These are phyloP conservation scores for Drosophila melanosoma DNA, from an alignment of 2,888 invertebrate genomes.

Conservation along the genomic window DNA sequence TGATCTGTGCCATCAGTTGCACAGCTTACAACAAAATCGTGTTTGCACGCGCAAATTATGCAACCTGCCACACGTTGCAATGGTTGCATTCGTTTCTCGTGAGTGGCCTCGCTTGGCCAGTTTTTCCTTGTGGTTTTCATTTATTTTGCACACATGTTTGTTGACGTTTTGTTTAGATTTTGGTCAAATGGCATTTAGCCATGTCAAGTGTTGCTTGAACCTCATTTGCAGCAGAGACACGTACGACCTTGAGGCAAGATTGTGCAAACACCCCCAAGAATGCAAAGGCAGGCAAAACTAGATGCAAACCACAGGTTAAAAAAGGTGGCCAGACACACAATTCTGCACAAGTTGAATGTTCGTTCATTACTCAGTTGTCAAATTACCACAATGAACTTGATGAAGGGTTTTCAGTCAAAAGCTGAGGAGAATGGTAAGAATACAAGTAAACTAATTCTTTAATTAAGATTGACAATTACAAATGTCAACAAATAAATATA, in stretches of 20 bases:
- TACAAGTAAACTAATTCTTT: background rate
- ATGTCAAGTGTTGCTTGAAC: slow-evolving; percentile 10
- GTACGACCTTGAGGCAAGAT: slow-evolving; percentile 53
- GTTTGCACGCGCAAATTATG: slow-evolving; percentile 75
- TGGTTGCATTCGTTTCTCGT: slow-evolving; percentile 47
- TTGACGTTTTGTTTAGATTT: slow-evolving; percentile 47
- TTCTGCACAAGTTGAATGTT: slow-evolving; percentile 8
- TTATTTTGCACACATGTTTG: slow-evolving; percentile 26
- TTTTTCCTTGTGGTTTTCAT: slow-evolving; percentile 16
- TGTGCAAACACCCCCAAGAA: slow-evolving; percentile 53
- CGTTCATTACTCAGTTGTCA: background rate
- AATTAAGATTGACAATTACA: background rate
- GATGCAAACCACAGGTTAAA: background rate
- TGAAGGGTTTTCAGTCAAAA: slow-evolving; percentile 16
- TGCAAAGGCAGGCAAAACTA: slow-evolving; percentile 50
- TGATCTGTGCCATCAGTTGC: slow-evolving; percentile 11
- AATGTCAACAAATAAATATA: slow-evolving; percentile 3
- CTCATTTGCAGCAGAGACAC: background rate
- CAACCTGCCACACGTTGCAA: slow-evolving; percentile 58
- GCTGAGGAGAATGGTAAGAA: background rate
- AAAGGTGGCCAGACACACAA: background rate
- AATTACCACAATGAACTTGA: slow-evolving; percentile 45
- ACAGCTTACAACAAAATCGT: slow-evolving; percentile 52
- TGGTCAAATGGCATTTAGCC: slow-evolving; percentile 36
- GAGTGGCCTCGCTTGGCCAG: slow-evolving; percentile 52